Evolutionary conservation across 2,113 vertebrate species (phyloP).

Genomic region (Mobula birostris): DNA sequence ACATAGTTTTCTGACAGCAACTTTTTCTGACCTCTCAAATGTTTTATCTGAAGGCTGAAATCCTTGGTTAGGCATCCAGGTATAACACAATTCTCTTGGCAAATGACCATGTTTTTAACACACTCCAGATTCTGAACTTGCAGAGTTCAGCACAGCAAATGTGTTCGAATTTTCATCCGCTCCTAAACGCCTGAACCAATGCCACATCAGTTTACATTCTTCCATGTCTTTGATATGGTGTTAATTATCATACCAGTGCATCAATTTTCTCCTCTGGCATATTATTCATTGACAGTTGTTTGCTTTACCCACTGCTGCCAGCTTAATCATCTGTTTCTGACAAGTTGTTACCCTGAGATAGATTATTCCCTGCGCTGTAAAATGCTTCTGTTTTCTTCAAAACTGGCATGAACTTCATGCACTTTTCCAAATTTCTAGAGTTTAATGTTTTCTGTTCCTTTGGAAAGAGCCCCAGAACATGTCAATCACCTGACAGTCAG

Average conservation of each 20-base stretch:
- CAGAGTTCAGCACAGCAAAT: background rate
- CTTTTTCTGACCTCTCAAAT: constrained; percentile 1
- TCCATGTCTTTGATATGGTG: background rate
- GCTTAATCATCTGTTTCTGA: background rate
- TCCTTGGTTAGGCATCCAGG: background rate
- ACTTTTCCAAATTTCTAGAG: constrained; percentile 15
- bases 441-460: background rate
- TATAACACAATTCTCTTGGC: background rate
- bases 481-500: background rate
- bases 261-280: background rate
- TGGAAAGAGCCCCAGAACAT: background rate
- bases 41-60: constrained; percentile 2
- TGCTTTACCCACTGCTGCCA: background rate
- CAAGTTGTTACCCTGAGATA: background rate
- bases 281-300: background rate
- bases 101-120: background rate
- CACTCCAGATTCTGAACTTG: constrained; percentile 11
- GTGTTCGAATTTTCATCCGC: background rate
- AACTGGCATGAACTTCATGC: constrained; percentile 4
- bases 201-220: background rate
- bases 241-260: background rate
- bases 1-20: background rate
- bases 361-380: background rate
- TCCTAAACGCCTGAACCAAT: background rate
- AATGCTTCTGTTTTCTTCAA: constrained; percentile 31